Conservation (phyloP, 2,797 vertebrate species). For the Peromyscus nudipes region DNA sequence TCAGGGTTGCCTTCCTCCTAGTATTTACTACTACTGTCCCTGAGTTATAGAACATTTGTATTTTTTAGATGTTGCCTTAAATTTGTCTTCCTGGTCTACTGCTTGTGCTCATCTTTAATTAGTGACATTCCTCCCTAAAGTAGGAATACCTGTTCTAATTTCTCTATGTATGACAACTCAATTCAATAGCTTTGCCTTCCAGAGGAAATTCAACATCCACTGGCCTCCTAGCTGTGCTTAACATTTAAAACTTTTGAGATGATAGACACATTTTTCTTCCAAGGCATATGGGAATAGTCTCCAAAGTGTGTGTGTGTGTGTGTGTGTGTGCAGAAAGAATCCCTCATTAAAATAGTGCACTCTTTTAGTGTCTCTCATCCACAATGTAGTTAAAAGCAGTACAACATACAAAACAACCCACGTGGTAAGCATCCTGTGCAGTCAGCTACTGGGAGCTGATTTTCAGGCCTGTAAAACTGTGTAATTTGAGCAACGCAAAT, state of each 20-base stretch:
- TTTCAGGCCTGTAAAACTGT: neutral
- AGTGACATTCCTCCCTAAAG: neutral
- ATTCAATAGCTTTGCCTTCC: too few relatives aligned
- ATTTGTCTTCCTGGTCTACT: neutral
- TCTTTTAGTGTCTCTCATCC: too few relatives aligned
- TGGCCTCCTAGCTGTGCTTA: neutral
- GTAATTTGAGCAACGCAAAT: constrained; percentile 38
- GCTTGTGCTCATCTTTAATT: neutral
- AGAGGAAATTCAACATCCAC: neutral
- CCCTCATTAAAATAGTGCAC: neutral
- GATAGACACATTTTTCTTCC: neutral
- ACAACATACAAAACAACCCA: neutral
- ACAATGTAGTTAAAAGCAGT: neutral
- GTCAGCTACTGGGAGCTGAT: neutral
- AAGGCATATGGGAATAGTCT: neutral
- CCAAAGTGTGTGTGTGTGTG: neutral
- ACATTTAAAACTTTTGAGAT: neutral
- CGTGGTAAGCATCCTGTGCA: neutral
- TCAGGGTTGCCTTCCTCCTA: neutral
- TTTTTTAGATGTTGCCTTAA: neutral
- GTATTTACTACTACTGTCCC: neutral
- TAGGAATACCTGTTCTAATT: fast-evolving
- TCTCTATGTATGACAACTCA: neutral
- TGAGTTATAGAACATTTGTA: neutral
- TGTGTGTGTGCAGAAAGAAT: neutral